Base-by-base conservation (phyloP, 1,140 invertebrate species). In the Trigoniulus corallinus region DNA sequence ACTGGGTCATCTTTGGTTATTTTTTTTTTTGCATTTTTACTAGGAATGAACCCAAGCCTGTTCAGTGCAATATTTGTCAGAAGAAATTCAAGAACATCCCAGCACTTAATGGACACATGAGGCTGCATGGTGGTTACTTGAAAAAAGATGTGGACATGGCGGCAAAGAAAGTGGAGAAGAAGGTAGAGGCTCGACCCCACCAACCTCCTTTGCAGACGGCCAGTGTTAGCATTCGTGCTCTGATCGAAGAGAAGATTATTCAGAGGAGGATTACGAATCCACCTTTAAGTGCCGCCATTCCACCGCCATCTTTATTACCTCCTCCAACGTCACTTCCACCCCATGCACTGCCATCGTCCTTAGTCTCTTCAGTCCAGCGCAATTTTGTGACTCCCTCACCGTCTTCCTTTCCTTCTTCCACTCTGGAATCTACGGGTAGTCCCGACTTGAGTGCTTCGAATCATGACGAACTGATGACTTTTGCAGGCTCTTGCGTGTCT, bases 11-110 rank as follows among this genome's bases (percentile, higher is more conserved):
- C n/a, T n/a, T n/a, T n/a, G n/a, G n/a, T n/a, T n/a, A n/a, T n/a
- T n/a, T n/a, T n/a, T 34, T 34, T 7, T 47, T 25, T 24, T 26
- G 27, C 4, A 34, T 34, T 10, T 34, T 37, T 18, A 45, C 3
- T 23, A 56, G 53, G 12, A 21, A 24, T 12, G 52, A 55, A 26
- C 54, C 58, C 23, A 69, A 72, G 63, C 87, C 85, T 23, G 88
- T 93, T 22, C 85, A 91, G 65, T 96, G 92, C 67, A 88, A 87
- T 68, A 74, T 95, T 37, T 96, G 92, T 65, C 83, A 91, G 66
- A 75, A 88, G 46, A 83, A 88, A 66, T 95, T 96, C 69, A 95
- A 95, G 72, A 97, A 95, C 67, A 84, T 94, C 65, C 88, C 91
- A 4, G 92, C 91, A 18, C 75, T 96, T 26, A 97, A 96, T 71